Evolutionary conservation across 2,113 vertebrate genomes (phyloP), one percentile per base, ranked within the genome.

Genomic region (Nothocercus nigrocapillus): DNA sequence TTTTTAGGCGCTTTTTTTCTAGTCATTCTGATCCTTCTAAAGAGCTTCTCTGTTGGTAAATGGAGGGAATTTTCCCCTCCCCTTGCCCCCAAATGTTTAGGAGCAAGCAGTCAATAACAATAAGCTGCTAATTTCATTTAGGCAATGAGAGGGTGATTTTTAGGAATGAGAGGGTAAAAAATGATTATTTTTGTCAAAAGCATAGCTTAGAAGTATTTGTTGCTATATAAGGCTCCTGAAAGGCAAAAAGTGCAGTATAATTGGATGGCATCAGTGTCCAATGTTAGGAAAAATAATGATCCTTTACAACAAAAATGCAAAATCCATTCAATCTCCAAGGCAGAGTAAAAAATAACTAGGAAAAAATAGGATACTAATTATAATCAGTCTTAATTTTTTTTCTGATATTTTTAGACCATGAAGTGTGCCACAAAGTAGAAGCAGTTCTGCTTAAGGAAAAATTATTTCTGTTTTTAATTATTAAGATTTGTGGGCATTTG

Each of bases 121-220:
- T 64, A 44, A 77, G 30, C 36, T 74, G 24, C n/a, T 89, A 49
- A 40, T 94, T 95, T 95, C 45, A 59, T 94, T 80, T 93, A 45
- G 72, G n/a, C 28, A 45, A 51, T 80, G 67, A 73, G 87, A 62
- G 75, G 76, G 70, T 36, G 36, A 36, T 36, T 36, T 94, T 80
- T 93, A 45, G 72, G n/a, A 45, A 51, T 80, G 67, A 69, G 87
- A 62, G 75, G 76, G 70, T 36, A 36, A 79, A 53, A 89, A 85
- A 87, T 66, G 85, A 77, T 91, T 21, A 36, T 75, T 93, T 93
- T 82, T 89, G 58, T 93, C 45, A 69, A 70, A 90, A 90, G 25
- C 10, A 12, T 36, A 88, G 44, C 62, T 73, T 45, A 54, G 59
- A 87, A 77, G 11, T 67, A 56, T 89, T 72, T 58, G 67, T 77